Percentiles rank a stretch among this genome's conserved stretches.
phyloP scores from a whole-genome alignment of 2,797 vertebrate genomes.

The Vipera latastei region DNA sequence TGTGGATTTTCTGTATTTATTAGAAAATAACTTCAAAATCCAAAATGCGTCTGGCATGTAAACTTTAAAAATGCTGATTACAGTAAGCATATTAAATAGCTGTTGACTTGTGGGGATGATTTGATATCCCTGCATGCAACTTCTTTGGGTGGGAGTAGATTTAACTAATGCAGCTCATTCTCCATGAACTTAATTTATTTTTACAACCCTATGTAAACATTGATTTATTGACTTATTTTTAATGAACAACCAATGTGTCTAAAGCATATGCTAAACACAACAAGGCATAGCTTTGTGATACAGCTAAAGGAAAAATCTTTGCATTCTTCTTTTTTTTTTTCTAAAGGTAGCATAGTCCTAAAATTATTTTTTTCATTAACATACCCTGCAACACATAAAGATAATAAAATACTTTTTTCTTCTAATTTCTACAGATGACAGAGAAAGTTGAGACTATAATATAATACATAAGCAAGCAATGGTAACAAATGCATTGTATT shows the following conservation, averaged over 20 bases:
- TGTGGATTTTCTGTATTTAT: not conserved
- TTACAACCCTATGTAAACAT: conserved; percentile 36
- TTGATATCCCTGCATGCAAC: not conserved
- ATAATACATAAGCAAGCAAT: not conserved
- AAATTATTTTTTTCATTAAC: conserved; percentile 41
- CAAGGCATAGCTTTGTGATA: conserved; percentile 45
- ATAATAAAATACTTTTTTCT: conserved; percentile 15
- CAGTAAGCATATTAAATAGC: not conserved
- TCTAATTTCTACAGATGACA: not conserved
- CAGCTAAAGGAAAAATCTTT: conserved; percentile 50
- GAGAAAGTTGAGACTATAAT: conserved; percentile 15
- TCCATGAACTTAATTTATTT: conserved; percentile 36
- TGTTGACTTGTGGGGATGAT: not conserved
- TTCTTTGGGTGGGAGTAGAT: not conserved
- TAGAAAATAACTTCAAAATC: not conserved
- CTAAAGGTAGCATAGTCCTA: conserved; percentile 25
- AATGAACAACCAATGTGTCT: conserved; percentile 55
- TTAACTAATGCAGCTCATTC: conserved; percentile 47
- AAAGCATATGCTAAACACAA: conserved; percentile 65
- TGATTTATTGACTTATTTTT: conserved; percentile 71
- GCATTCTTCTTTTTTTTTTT: conserved; percentile 52
- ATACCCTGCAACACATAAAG: conserved; percentile 21
- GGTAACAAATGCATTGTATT: conserved; percentile 27
- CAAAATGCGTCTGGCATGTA: not conserved
- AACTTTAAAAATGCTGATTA: not conserved